phyloP scores from a whole-genome alignment of 2,888 invertebrate genomes.

The Temnothorax ravouxi region DNA sequence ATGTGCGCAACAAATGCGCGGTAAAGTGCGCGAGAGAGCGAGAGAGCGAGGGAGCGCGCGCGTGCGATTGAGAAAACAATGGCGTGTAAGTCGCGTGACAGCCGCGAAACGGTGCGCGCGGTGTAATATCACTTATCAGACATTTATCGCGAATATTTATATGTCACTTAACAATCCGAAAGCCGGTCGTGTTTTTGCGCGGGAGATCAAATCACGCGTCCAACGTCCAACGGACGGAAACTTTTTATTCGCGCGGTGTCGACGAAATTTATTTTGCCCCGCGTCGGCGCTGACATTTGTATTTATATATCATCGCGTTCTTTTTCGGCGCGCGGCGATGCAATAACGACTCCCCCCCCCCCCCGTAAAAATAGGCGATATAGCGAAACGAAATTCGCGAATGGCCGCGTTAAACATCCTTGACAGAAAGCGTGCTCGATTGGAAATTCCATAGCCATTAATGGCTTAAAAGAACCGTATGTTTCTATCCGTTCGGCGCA shows the following conservation, averaged over 20 bases:
- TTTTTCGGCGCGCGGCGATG: constrained; percentile 33
- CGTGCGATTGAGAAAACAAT: background rate
- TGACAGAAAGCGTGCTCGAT: constrained; percentile 48
- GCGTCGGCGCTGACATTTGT: constrained; percentile 40
- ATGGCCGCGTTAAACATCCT: constrained; percentile 52
- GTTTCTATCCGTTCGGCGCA: constrained; percentile 54
- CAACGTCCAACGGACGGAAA: constrained; percentile 13
- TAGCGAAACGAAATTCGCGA: constrained; percentile 40
- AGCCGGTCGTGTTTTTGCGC: constrained; percentile 29
- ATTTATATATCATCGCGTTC: constrained; percentile 49
- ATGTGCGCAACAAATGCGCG: background rate
- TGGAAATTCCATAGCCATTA: constrained; percentile 52
- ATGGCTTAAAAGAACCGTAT: constrained; percentile 51
- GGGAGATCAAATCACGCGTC: constrained; percentile 31
- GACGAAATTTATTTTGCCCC: constrained; percentile 47
- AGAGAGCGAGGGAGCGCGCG: too few relatives aligned
- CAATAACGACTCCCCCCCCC: constrained; percentile 27
- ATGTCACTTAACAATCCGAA: constrained; percentile 34
- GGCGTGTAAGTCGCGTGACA: background rate
- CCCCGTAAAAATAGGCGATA: constrained; percentile 28
- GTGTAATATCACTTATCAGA: constrained; percentile 23
- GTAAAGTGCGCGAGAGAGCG: background rate
- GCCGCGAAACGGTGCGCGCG: background rate
- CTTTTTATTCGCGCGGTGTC: constrained; percentile 44
- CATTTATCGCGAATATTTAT: constrained; percentile 46